Evolutionary conservation across 2,797 vertebrate genomes (phyloP).

Genomic region (Saxicola maurus): DNA sequence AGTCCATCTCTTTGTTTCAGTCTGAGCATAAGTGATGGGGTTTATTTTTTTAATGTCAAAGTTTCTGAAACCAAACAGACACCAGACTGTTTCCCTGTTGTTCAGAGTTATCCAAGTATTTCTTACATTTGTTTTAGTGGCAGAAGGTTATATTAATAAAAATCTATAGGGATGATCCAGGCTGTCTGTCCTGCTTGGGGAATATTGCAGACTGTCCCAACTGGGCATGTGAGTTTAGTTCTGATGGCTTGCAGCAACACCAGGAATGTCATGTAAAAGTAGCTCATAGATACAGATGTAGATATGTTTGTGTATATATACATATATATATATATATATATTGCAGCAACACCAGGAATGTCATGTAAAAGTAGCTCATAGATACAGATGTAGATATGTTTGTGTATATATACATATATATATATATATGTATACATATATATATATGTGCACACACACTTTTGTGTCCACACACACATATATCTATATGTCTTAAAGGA

Average conservation of each 20-base stretch:
- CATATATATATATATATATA: too few relatives aligned
- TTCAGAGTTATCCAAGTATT: neutral
- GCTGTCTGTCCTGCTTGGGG: neutral
- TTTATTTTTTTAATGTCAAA: neutral
- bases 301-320: too few relatives aligned
- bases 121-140: neutral
- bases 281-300: neutral
- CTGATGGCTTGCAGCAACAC: neutral
- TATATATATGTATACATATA: too few relatives aligned
- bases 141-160: neutral
- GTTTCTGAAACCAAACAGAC: neutral
- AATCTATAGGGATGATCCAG: neutral
- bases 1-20: neutral
- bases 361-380: neutral
- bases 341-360: neutral
- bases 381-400: neutral
- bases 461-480: neutral
- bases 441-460: neutral
- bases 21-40: neutral
- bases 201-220: neutral
- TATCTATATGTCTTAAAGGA: neutral
- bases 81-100: neutral
- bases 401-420: too few relatives aligned
- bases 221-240: neutral
- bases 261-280: neutral